Conservation (phyloP, 2,797 vertebrate genomes). For the Carcharodon carcharias region DNA sequence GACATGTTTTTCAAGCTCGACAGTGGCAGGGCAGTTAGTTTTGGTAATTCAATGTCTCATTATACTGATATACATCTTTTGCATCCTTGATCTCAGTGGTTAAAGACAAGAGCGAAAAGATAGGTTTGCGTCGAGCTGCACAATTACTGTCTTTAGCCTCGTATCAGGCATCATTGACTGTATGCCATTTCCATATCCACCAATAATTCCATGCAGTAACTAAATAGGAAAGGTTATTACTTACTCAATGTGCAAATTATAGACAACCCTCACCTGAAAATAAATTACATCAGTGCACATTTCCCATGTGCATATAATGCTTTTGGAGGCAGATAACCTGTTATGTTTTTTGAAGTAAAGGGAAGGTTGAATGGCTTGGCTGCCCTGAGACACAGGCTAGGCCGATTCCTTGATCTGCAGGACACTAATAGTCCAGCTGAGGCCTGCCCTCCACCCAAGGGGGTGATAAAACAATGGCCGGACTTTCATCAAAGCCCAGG, state of each 20-base stretch:
- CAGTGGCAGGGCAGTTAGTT: conserved; percentile 16
- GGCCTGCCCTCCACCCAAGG: too few species aligned
- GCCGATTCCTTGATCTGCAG: too few species aligned
- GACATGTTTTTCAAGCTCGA: conserved; percentile 32
- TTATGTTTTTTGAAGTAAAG: neutral
- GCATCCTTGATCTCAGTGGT: conserved; percentile 31
- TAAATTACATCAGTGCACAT: neutral
- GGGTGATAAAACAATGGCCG: neutral
- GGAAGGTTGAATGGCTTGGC: neutral
- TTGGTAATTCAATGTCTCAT: conserved; percentile 37
- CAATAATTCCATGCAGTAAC: neutral
- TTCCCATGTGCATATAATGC: neutral
- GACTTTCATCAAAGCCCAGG: too few species aligned
- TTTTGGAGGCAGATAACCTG: neutral
- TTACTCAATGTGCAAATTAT: conserved; percentile 5
- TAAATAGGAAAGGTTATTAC: neutral
- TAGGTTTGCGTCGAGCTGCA: neutral
- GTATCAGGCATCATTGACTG: conserved; percentile 4
- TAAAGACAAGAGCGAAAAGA: conserved; percentile 31
- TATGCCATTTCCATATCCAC: neutral
- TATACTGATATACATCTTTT: conserved; percentile 37
- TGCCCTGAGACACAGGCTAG: neutral
- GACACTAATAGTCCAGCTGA: too few species aligned
- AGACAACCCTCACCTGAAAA: neutral
- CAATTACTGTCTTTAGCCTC: conserved; percentile 6